Base-by-base conservation (phyloP, 1,140 invertebrate genomes). In the Bombus superbus region DNA sequence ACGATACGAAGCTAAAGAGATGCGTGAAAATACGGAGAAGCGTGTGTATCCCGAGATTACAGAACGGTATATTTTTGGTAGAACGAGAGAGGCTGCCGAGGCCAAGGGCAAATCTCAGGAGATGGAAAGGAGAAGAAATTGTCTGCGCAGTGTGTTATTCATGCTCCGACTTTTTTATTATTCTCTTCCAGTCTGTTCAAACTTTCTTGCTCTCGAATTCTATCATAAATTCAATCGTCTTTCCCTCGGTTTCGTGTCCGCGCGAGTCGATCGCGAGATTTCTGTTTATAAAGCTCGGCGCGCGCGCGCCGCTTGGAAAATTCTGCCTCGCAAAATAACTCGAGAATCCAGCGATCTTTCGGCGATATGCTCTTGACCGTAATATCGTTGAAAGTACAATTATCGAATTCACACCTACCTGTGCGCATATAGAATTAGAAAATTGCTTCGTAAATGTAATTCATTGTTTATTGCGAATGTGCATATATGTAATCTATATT, bases 21-120 rank as follows among this genome's bases (percentile, higher is more conserved):
- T 22, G 47, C 18, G 47, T 53, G 47, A 66, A 66, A 22, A 66
- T n/a, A 32, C 13, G n/a, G 28, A 62, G 59, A 22, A n/a, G 1
- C 6, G n/a, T 53, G 47, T 22, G 1, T 53, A 53, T 53, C 18
- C 47, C 47, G 18, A 53, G 47, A 53, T 22, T 53, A 22, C 8
- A 53, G 47, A 22, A 53, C 18, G 47, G 22, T 57, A 25, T 53
- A 75, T 38, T 38, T 57, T 53, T 22, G 44, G 22, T 18, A 53
- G 22, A 53, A 53, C 18, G 32, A 6, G 47, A 2, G 8, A 42
- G 2, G 28, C 40, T 72, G 4, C n/a, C 15, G 72, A 53, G 44
- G 73, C 40, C 73, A 75, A 75, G 73, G 73, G 32, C 47, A 35
- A 75, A 35, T 57, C 32, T 57, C 47, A 15, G 35, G 73, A 57